Evolutionary conservation across 2,888 invertebrate species (phyloP).

Genomic region (Lampropteryx suffumata): DNA sequence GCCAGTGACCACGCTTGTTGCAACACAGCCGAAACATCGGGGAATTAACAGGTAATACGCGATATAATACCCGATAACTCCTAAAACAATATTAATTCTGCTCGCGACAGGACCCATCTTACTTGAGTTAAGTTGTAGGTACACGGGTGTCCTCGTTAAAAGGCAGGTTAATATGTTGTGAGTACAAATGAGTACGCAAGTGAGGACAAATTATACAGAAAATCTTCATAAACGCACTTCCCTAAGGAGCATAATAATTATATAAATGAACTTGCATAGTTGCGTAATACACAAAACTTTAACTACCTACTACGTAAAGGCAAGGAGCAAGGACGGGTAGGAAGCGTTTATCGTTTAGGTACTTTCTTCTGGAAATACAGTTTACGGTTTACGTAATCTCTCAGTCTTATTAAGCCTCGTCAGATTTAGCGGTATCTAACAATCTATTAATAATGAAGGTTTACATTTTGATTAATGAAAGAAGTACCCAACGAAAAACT

Average conservation of each 20-base stretch:
- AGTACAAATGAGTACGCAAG: no score
- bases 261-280: slow-evolving; percentile 52
- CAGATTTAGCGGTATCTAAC: slow-evolving; percentile 60
- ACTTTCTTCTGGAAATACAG: slow-evolving; percentile 73
- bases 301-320: slow-evolving; percentile 80
- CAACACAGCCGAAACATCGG: no score
- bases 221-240: slow-evolving; percentile 61
- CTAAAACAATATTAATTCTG: no score
- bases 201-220: slow-evolving; percentile 41
- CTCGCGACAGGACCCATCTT: no score
- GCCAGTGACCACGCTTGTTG: no score
- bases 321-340: slow-evolving; percentile 82
- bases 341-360: slow-evolving; percentile 74
- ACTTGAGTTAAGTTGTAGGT: slow-evolving; percentile 10
- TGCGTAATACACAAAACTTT: slow-evolving; percentile 63
- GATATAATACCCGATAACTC: no score
- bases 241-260: slow-evolving; percentile 55
- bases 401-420: slow-evolving; percentile 78
- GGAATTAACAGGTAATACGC: no score
- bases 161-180: no score
- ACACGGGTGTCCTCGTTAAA: no score
- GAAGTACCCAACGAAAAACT: slow-evolving; percentile 12
- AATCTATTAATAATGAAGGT: slow-evolving; percentile 39
- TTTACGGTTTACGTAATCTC: slow-evolving; percentile 76
- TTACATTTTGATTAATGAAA: slow-evolving; percentile 30